Conservation (phyloP, 1,140 invertebrate genomes). For the Drosophila grimshawi region DNA sequence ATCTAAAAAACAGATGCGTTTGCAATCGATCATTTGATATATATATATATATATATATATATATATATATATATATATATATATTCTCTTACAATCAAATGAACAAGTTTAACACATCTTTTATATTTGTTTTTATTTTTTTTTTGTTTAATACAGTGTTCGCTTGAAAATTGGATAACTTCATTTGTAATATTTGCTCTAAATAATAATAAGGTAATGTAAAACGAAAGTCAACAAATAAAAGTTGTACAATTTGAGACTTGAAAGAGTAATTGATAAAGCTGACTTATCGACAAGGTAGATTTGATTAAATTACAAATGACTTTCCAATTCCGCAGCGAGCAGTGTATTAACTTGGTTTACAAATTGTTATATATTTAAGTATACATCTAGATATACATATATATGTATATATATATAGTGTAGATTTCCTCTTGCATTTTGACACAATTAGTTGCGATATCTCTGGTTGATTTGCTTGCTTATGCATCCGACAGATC, state of each 20-base stretch:
- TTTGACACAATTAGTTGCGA: constrained; percentile 62
- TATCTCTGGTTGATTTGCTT: not conserved
- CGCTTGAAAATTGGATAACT: not conserved
- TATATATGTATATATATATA: too few relatives aligned
- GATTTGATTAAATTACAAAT: too few relatives aligned
- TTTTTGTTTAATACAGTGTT: constrained; percentile 11
- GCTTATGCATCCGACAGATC: constrained; percentile 79
- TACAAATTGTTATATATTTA: constrained; percentile 16
- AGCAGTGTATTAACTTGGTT: not conserved
- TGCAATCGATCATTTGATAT: constrained; percentile 10
- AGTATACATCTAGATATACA: not conserved
- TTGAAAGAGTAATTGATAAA: too few relatives aligned
- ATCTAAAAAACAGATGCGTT: constrained; percentile 18
- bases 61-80: constrained; percentile 11
- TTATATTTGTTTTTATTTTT: not conserved
- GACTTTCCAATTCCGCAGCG: not conserved
- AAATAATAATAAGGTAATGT: too few relatives aligned
- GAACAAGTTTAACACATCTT: not conserved
- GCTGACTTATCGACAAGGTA: too few relatives aligned
- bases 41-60: constrained; percentile 2
- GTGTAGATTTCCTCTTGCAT: constrained; percentile 20
- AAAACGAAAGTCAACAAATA: not conserved
- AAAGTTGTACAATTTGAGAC: too few relatives aligned
- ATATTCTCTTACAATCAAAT: constrained; percentile 11
- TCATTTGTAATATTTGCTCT: not conserved